phyloP scores from a whole-genome alignment of 1,140 invertebrate species.

The Anoplolepis gracilipes region DNA sequence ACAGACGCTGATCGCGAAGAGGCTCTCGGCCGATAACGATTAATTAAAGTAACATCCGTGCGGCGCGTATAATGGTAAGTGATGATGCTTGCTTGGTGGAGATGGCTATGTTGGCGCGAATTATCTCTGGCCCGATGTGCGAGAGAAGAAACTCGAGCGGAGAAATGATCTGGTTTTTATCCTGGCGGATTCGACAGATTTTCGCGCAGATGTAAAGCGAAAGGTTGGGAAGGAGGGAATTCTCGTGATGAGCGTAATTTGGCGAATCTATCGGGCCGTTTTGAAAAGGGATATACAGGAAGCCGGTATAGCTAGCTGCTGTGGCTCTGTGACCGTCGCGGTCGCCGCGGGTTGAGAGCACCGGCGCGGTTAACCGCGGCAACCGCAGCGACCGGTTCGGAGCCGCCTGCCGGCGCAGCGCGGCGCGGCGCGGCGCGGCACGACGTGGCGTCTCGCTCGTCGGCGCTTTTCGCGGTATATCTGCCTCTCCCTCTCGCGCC shows the following conservation, averaged over 20 bases:
- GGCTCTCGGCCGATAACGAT: slow-evolving; percentile 73
- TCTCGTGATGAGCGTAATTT: slow-evolving; percentile 27
- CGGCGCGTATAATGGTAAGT: neutral
- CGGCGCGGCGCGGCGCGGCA: slow-evolving; percentile 18
- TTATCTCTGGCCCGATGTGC: slow-evolving; percentile 1
- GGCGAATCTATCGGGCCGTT: slow-evolving; percentile 38
- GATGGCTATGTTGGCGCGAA: slow-evolving; percentile 18
- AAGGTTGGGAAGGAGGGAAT: neutral
- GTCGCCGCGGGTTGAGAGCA: slow-evolving; percentile 84
- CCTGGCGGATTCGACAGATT: neutral
- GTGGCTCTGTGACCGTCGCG: slow-evolving; percentile 55
- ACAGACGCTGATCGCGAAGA: slow-evolving; percentile 63
- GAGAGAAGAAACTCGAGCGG: neutral
- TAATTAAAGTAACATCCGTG: slow-evolving; percentile 68
- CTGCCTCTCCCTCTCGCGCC: slow-evolving; percentile 43
- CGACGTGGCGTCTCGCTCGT: slow-evolving; percentile 64
- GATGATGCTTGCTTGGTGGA: neutral
- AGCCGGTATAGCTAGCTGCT: slow-evolving; percentile 3
- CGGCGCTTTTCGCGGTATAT: slow-evolving; percentile 57
- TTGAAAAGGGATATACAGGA: slow-evolving; percentile 31
- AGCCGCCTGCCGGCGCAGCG: slow-evolving; percentile 62
- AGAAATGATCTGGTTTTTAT: neutral
- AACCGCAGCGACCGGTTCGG: slow-evolving; percentile 82
- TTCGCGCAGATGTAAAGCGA: slow-evolving; percentile 18
- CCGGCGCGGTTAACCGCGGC: slow-evolving; percentile 83